Conservation (phyloP, 2,888 invertebrate species). For the Caenorhabditis doughertyi region DNA sequence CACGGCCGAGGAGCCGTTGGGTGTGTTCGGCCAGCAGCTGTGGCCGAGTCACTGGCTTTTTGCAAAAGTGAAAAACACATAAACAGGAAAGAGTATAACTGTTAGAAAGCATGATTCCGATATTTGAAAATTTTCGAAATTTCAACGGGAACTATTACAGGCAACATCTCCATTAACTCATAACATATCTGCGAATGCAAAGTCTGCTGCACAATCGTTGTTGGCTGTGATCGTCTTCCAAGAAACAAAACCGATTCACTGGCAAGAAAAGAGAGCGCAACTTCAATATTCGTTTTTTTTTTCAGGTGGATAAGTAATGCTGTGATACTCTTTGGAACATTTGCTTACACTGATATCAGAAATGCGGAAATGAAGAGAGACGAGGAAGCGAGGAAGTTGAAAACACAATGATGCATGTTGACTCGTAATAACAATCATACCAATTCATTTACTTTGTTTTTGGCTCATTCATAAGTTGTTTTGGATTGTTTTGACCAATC, state of each 20-base stretch:
- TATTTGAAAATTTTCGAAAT: too few species aligned
- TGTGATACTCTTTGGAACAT: conserved; percentile 85
- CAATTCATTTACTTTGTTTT: background rate
- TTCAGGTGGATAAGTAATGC: conserved; percentile 91
- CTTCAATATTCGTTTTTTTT: conserved; percentile 83
- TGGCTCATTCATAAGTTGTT: background rate
- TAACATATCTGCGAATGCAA: conserved; percentile 95
- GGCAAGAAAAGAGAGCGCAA: too few species aligned
- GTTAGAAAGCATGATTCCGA: too few species aligned
- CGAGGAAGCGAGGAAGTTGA: background rate
- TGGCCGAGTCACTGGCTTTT: too few species aligned
- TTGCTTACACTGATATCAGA: conserved; percentile 58
- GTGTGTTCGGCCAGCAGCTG: too few species aligned
- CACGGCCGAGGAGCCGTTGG: too few species aligned
- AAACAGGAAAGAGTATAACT: too few species aligned
- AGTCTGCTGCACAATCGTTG: conserved; percentile 97
- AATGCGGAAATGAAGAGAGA: conserved; percentile 23
- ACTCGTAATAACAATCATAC: conserved; percentile 1
- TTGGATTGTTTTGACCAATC: background rate
- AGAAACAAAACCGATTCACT: conserved; percentile 85
- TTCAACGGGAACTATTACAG: too few species aligned
- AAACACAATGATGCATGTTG: conserved; percentile 7
- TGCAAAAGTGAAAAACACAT: too few species aligned
- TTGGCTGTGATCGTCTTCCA: conserved; percentile 93
- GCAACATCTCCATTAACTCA: conserved; percentile 98